A percentile compares a stretch with the other conserved stretches of the same genome.
Evolutionary conservation across 1,140 invertebrate genomes (phyloP).

Genomic region (Sitobion miscanthi): DNA sequence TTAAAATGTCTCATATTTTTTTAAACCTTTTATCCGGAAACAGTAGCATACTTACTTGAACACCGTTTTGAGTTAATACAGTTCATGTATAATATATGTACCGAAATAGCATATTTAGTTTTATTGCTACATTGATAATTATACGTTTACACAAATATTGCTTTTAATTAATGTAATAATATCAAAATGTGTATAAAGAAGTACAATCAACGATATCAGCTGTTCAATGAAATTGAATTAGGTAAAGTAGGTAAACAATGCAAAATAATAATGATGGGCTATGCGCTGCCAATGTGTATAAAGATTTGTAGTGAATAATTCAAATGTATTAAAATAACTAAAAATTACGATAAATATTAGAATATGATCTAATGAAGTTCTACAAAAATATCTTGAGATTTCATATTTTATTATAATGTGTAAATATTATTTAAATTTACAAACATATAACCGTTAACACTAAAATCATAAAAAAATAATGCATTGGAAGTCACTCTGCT

Average conservation of each 20-base stretch:
- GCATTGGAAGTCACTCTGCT: neutral
- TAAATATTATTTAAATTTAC: neutral
- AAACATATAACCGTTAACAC: neutral
- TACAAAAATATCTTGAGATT: neutral
- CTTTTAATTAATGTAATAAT: neutral
- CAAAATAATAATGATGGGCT: neutral
- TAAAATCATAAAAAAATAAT: neutral
- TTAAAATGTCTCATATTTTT: neutral
- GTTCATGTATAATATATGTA: neutral
- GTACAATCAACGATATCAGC: neutral
- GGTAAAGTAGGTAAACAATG: neutral
- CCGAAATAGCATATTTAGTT: neutral
- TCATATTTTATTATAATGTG: neutral
- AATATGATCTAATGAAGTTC: neutral
- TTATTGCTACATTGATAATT: neutral
- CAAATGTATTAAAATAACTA: neutral
- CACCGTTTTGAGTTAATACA: neutral
- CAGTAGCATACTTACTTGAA: neutral
- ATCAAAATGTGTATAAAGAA: neutral
- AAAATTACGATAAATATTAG: neutral
- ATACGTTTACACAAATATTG: neutral
- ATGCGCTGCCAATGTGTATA: neutral
- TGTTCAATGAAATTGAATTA: neutral
- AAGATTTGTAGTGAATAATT: neutral
- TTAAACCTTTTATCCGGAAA: neutral